Evolutionary conservation across 37 sponge, comb jelly and placozoan genomes (phyloP).

Genomic region (Cladorhizidae sp.): DNA sequence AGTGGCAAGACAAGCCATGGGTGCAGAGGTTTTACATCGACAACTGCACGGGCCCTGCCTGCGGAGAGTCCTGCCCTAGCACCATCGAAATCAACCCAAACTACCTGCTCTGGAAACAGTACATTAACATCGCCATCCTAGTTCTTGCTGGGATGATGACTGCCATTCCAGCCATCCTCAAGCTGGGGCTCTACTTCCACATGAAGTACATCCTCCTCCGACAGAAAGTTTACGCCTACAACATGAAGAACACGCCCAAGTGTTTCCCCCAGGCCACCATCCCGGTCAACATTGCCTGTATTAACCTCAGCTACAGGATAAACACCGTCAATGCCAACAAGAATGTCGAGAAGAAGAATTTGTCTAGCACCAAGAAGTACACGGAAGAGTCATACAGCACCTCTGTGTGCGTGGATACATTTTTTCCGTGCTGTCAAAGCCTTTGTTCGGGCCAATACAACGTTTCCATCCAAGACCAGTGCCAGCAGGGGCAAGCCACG

Average conservation of each 20-base stretch:
- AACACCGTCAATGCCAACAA: constrained; percentile 1
- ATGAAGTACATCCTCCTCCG: constrained; percentile 54
- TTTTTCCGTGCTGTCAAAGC: constrained; percentile 22
- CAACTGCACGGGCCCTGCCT: constrained; percentile 47
- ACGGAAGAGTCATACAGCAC: not conserved
- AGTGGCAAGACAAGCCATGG: constrained; percentile 32
- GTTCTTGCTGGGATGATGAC: constrained; percentile 27
- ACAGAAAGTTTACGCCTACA: constrained; percentile 31
- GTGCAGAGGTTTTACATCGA: constrained; percentile 18
- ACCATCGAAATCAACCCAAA: constrained; percentile 4
- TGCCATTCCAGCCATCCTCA: constrained; percentile 24
- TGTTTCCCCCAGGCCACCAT: constrained; percentile 34
- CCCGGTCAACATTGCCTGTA: constrained; percentile 48
- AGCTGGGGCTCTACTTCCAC: constrained; percentile 29
- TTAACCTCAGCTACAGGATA: constrained; percentile 37
- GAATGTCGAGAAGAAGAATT: not conserved
- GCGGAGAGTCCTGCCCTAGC: constrained; percentile 32
- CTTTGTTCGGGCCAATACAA: not conserved
- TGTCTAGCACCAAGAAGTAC: not conserved
- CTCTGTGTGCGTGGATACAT: constrained; percentile 5
- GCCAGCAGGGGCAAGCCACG: not conserved
- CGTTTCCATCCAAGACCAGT: not conserved
- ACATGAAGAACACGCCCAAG: not conserved
- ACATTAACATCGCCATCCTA: constrained; percentile 16
- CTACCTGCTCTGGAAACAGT: not conserved